A percentile compares a stretch with the other conserved stretches of the same genome.
These are phyloP conservation scores for Drosophila percnosoma DNA, from an alignment of 2,888 invertebrate genomes.

Conservation along the genomic window DNA sequence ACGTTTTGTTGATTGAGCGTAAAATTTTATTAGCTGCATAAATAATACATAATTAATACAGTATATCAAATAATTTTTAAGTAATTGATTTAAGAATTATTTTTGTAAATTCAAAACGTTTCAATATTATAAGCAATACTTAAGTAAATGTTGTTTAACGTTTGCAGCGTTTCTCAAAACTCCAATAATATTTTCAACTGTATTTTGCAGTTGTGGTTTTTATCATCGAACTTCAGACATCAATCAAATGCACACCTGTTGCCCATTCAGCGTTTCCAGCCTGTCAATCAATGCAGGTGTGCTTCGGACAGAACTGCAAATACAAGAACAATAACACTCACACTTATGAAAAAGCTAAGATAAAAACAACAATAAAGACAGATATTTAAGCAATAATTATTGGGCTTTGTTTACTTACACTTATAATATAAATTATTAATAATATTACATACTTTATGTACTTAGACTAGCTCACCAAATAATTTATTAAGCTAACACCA, in stretches of 20 bases:
- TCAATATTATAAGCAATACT: no score
- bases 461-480: conserved; percentile 4
- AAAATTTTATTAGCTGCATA: not conserved
- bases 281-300: conserved; percentile 55
- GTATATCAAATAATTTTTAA: not conserved
- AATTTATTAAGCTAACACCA: conserved; percentile 29
- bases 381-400: no score
- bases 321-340: not conserved
- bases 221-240: conserved; percentile 16
- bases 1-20: not conserved
- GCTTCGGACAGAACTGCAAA: not conserved
- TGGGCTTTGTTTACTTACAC: no score
- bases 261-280: conserved; percentile 5
- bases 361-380: no score
- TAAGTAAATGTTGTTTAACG: not conserved
- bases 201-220: not conserved
- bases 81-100: not conserved
- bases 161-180: not conserved
- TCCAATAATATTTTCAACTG: conserved; percentile 1
- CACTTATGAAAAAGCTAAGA: not conserved
- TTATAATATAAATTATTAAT: not conserved
- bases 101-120: not conserved
- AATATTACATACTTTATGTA: not conserved
- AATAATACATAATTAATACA: no score
- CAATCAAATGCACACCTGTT: conserved; percentile 60